Evolutionary conservation across 2,113 vertebrate species (phyloP).

Genomic region (Electrona antarctica): DNA sequence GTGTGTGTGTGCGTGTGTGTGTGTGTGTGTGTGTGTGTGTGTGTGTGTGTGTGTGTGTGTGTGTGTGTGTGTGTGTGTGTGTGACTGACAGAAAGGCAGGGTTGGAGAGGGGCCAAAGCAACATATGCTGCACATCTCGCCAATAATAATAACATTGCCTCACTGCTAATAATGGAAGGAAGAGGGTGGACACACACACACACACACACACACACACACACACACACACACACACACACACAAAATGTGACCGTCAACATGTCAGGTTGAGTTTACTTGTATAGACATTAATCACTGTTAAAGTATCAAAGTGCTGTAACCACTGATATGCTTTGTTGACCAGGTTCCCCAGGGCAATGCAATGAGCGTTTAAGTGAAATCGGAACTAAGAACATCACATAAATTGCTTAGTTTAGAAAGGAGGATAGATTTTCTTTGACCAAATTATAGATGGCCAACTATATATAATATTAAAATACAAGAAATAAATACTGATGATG

Average conservation of each 20-base stretch:
- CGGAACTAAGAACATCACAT: too few relatives aligned
- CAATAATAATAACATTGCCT: slow-evolving; percentile 70
- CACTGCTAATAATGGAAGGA: slow-evolving; percentile 67
- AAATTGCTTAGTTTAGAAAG: too few relatives aligned
- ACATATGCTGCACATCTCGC: slow-evolving; percentile 77
- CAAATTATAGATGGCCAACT: too few relatives aligned
- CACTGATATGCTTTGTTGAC: too few relatives aligned
- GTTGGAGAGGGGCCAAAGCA: slow-evolving; percentile 74
- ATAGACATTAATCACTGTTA: too few relatives aligned
- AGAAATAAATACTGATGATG: too few relatives aligned
- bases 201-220: slow-evolving; percentile 27
- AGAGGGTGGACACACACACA: slow-evolving; percentile 31
- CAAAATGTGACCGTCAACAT: background rate
- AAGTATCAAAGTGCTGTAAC: too few relatives aligned
- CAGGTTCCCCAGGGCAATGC: too few relatives aligned
- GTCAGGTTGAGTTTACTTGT: too few relatives aligned
- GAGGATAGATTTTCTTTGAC: too few relatives aligned
- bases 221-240: slow-evolving; percentile 13
- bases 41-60: slow-evolving; percentile 29
- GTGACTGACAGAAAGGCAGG: slow-evolving; percentile 42
- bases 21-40: slow-evolving; percentile 26
- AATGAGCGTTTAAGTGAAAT: too few relatives aligned
- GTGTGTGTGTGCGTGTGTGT: slow-evolving; percentile 16
- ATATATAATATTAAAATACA: too few relatives aligned
- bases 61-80: slow-evolving; percentile 4